These are phyloP conservation scores for Timandra comae DNA, from an alignment of 2,888 invertebrate species.

Conservation along the genomic window DNA sequence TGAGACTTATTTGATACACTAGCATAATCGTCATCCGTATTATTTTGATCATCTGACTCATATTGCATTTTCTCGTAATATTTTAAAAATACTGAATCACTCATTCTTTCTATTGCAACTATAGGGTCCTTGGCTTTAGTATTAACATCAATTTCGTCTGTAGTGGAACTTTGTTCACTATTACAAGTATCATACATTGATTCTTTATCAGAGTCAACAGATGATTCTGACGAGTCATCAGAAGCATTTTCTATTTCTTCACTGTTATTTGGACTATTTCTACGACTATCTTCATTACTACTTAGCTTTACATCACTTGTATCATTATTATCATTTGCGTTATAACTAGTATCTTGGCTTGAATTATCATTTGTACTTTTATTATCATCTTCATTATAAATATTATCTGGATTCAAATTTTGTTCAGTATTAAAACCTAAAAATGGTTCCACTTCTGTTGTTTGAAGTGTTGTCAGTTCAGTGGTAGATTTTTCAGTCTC, in stretches of 20 bases:
- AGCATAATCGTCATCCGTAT: constrained; percentile 22
- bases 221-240: no score
- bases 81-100: constrained; percentile 39
- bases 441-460: constrained; percentile 40
- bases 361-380: constrained; percentile 5
- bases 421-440: constrained; percentile 32
- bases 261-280: no score
- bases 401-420: no score
- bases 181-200: constrained; percentile 59
- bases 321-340: background rate
- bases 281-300: no score
- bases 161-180: constrained; percentile 34
- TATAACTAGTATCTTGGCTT: background rate
- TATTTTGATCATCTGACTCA: constrained; percentile 13
- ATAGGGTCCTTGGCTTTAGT: constrained; percentile 30
- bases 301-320: no score
- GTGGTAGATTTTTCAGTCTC: constrained; percentile 2
- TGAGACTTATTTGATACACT: constrained; percentile 21
- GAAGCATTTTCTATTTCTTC: no score
- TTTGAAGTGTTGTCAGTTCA: constrained; percentile 29
- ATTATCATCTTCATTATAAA: no score
- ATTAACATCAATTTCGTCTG: constrained; percentile 4
- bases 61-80: constrained; percentile 36
- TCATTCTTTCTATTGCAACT: constrained; percentile 42
- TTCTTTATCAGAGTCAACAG: constrained; percentile 27